Base-by-base conservation (phyloP, 2,797 vertebrate species). In the Sebastes cheni region DNA sequence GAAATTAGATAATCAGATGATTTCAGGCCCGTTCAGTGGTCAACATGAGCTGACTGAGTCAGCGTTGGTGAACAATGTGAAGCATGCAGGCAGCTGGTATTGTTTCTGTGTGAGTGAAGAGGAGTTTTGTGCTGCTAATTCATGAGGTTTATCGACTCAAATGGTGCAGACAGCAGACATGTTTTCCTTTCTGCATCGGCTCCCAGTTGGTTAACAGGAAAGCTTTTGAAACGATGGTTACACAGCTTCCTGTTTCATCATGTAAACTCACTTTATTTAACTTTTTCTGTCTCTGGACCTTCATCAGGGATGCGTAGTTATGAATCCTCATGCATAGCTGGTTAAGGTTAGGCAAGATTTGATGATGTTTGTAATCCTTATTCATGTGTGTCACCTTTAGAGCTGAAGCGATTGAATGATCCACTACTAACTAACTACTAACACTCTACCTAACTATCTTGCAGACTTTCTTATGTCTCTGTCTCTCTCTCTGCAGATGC, bases 401-500 rank as follows among this genome's bases (percentile, higher is more conserved):
- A 52, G 20, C 20, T 52, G 50, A 52, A 52, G 18, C 14, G 20
- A 52, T 52, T 52, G 50, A 52, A 20, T 52, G 50, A 52, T 42
- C 22, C 6, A 1, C 14, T 16, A 32, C 20, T 46, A 46, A 66
- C 64, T n/a, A 6, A 25, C 18, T 6, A 61, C 59, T 61, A 22
- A 62, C 60, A 6, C 60, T 62, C 55, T 11, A n/a, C 59, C 16
- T 7, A 12, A 61, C 59, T 34, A 12, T 25, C n/a, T 25, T 39
- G 22, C 13, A 23, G 50, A 14, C 16, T 20, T 18, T 50, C 5
- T 46, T 23, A 0, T 59, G 9, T 83, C 46, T 81, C 12, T 64
- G 12, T 60, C 2, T 36, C 6, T 68, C 94, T 13, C 94, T 91
- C 96, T 96, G 83, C 93, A 96, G 42, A 97, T 96, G 83, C 93